Percentiles rank a stretch among this genome's conserved stretches.
phyloP scores from a whole-genome alignment of 2,797 vertebrate genomes.

The Darevskia mixta region DNA sequence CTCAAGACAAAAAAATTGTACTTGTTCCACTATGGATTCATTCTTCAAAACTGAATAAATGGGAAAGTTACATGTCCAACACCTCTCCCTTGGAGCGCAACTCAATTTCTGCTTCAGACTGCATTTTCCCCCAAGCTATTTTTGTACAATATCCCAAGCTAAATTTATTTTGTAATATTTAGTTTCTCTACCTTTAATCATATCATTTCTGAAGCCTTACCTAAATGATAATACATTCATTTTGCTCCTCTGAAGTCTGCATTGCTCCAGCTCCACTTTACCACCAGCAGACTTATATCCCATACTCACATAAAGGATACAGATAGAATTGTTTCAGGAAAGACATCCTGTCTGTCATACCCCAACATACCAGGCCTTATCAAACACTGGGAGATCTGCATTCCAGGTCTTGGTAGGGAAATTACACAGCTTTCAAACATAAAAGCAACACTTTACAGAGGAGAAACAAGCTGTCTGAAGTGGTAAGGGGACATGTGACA shows the following conservation, averaged over 20 bases:
- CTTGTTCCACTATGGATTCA: not conserved
- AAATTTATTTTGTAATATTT: conserved; percentile 24
- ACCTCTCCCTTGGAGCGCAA: not conserved
- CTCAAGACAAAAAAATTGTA: rapidly evolving
- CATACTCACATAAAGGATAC: not conserved
- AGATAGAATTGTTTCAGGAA: not conserved
- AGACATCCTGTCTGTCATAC: not conserved
- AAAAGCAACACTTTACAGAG: not conserved
- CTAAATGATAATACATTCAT: conserved; percentile 6
- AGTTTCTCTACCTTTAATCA: conserved; percentile 16
- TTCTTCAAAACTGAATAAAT: conserved; percentile 7
- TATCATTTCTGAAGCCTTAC: not conserved
- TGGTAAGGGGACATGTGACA: not conserved
- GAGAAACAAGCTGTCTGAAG: not conserved
- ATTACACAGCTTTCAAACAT: not conserved
- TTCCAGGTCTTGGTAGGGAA: not conserved
- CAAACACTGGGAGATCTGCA: not conserved
- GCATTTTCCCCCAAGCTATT: not conserved
- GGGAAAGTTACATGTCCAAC: not conserved
- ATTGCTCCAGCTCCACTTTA: not conserved
- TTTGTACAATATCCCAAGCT: conserved; percentile 13
- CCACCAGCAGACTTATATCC: not conserved
- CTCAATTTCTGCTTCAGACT: conserved; percentile 14
- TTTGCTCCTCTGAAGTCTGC: not conserved
- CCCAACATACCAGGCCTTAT: not conserved